These are phyloP conservation scores for Percina caprodes DNA, from an alignment of 2,113 vertebrate species.

Conservation along the genomic window DNA sequence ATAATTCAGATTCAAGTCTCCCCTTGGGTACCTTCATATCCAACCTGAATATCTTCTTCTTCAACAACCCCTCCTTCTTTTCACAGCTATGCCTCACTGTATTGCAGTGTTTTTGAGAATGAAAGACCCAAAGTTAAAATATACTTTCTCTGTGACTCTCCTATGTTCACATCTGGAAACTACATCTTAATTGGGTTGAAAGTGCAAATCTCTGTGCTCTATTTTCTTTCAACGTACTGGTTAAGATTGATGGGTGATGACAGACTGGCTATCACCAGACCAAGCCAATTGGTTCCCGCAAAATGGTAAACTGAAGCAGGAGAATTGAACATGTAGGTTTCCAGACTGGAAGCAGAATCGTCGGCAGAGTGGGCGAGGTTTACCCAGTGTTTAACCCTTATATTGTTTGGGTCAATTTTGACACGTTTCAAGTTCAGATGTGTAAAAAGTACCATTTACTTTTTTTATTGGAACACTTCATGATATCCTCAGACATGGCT, in stretches of 20 bases:
- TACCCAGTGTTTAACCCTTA: no score
- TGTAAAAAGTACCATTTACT: no score
- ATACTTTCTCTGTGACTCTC: neutral
- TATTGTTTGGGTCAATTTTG: no score
- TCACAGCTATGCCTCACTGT: neutral
- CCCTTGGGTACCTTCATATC: conserved; percentile 10
- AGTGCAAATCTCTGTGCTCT: conserved; percentile 19
- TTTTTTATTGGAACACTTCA: no score
- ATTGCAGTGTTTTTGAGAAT: conserved; percentile 3
- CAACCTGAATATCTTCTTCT: conserved; percentile 17
- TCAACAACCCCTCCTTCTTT: neutral
- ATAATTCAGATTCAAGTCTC: conserved; percentile 29
- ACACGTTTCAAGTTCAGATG: no score
- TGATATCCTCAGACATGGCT: no score
- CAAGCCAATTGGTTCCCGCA: no score
- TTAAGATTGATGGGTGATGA: conserved; percentile 18
- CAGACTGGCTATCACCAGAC: no score
- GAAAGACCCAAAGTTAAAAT: neutral
- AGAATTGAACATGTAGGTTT: no score
- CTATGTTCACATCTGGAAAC: neutral
- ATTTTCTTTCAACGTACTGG: neutral
- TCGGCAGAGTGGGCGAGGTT: no score
- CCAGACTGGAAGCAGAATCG: no score
- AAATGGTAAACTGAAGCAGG: no score
- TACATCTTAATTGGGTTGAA: conserved; percentile 30